Evolutionary conservation across 2,888 invertebrate species (phyloP), one percentile per base, ranked within the genome.

Genomic region (Tromatobia lineatoria): DNA sequence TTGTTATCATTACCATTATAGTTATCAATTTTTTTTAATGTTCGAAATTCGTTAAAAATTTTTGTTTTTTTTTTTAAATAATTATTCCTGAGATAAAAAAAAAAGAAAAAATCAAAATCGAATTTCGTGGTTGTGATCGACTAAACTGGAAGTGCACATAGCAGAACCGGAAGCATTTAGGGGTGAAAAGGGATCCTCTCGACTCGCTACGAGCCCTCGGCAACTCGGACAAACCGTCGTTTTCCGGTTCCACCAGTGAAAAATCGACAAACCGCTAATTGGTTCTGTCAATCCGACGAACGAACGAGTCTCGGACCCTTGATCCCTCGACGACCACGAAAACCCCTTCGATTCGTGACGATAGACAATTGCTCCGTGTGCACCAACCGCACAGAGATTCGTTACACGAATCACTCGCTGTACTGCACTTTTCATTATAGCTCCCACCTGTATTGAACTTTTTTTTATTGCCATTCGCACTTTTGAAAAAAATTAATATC

Each of bases 211-310:
- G 25, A 38, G 25, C 57, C 38, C 71, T 42, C 42, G n/a, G 71
- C 13, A 18, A 59, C 47, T 59, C 45, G 45, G n/a, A 73, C 59
- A 25, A 29, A 59, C 87, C 86, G 86, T 74, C 81, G 45, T 86
- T 85, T 84, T 70, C 74, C 67, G 71, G 73, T 85, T 75, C 52
- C 81, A 75, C 83, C 69, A 74, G 82, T 74, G 85, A 90, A 90
- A 90, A 90, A 90, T 89, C 88, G 89, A 87, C 88, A 87, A 86
- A 86, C 87, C 87, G 85, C 88, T 90, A 90, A 90, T 90, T 90
- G 90, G 85, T 88, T 88, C 88, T 89, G 89, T 90, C 89, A 88
- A 89, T 89, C 88, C 82, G 74, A 66, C 66, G 57, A 80, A 83
- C 75, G 78, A 74, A 78, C 59, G 70, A 75, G 69, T 74, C 54